Evolutionary conservation across 2,113 vertebrate species (phyloP).

Genomic region (Abramis brama): DNA sequence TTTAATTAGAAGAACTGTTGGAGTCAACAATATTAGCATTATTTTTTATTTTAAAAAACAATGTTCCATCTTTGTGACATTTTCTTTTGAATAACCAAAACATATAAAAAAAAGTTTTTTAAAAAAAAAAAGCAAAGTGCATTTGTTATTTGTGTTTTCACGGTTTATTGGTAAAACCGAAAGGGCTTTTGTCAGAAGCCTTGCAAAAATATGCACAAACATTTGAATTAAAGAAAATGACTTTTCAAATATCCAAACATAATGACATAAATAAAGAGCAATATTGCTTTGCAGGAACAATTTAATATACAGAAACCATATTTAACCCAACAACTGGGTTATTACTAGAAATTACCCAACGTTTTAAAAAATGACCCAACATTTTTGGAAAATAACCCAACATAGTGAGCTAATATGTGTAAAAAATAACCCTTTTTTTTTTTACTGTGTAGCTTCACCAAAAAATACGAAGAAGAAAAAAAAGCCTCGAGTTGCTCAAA

Average conservation of each 20-base stretch:
- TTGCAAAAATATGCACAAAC: not conserved
- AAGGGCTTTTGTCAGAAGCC: not conserved
- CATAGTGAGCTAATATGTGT: no score
- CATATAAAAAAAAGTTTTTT: no score
- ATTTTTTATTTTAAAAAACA: not conserved
- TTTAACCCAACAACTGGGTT: no score
- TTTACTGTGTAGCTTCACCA: not conserved
- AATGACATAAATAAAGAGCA: not conserved
- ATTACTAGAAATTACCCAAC: no score
- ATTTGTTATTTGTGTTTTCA: not conserved
- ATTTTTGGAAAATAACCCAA: no score
- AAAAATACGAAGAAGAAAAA: not conserved
- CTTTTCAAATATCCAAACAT: not conserved
- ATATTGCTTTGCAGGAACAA: not conserved
- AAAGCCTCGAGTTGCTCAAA: no score
- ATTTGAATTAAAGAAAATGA: slow-evolving; percentile 1
- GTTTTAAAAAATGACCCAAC: no score
- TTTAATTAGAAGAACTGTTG: not conserved
- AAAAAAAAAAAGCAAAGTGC: not conserved
- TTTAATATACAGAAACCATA: no score
- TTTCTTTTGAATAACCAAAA: not conserved
- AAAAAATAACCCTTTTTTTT: no score
- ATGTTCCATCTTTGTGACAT: not conserved
- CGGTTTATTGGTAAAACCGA: not conserved
- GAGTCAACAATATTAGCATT: not conserved